Base-by-base conservation (phyloP, 2,888 invertebrate species). In the Empis stercorea region DNA sequence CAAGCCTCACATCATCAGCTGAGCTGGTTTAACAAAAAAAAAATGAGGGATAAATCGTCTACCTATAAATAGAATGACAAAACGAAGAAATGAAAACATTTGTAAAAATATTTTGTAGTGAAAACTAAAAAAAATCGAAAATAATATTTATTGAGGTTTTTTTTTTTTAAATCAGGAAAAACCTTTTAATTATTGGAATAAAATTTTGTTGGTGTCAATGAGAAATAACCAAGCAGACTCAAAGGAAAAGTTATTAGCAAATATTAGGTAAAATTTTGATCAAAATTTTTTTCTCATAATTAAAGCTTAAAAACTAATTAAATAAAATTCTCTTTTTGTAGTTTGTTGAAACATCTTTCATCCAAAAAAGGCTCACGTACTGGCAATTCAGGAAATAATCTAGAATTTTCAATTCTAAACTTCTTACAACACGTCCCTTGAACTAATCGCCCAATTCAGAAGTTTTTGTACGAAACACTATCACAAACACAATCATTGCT, bases 401-500 rank as follows among this genome's bases (percentile, higher is more conserved):
- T 69, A 50, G 69, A 69, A 58, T 61, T 69, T 17, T 59, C 65
- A 54, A 69, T 69, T 36, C 54, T 69, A 11, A 68, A 68, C 10
- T 58, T 64, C 27, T 58, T 70, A 43, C 65, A 70, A 52, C 63
- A 66, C 60, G 69, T 69, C 40, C 69, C 69, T 57, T 69, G 69
- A 69, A 50, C 37, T 13, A 30, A 32, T 17, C 16, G 23, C 9
- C n/a, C 37, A 17, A 23, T 5, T 46, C 14, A n/a, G 36, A 16
- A 30, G 15, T 44, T 38, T 32, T 11, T 27, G 20, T 10, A n/a
- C 44, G 40, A 43, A 44, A 41, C n/a, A n/a, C n/a, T 27, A 48
- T 36, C 34, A 10, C 3, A 44, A 20, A 51, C 34, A 30, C 40
- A 42, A 44, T 44, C 42, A 32, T 32, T 32, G n/a, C n/a, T n/a